Conservation (phyloP, 2,888 invertebrate species). For the Gisinianus flammeolus region DNA sequence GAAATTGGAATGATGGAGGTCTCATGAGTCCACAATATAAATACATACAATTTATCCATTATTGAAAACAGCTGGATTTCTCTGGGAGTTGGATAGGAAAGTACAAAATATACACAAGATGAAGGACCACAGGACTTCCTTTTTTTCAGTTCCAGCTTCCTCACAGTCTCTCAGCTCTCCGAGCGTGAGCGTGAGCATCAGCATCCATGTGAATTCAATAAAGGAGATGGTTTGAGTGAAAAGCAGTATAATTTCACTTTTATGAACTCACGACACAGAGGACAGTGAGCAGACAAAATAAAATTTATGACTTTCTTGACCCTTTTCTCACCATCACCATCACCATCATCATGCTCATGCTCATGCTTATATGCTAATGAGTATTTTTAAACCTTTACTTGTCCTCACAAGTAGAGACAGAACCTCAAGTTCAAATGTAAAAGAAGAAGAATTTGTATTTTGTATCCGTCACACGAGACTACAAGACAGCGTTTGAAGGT, state of each 20-base stretch:
- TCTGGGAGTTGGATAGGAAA: neutral
- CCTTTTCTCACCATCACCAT: slow-evolving; percentile 42
- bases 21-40: too few species aligned
- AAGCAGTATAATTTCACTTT: slow-evolving; percentile 42
- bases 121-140: neutral
- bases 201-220: neutral
- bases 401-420: too few species aligned
- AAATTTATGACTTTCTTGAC: slow-evolving; percentile 54
- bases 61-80: slow-evolving; percentile 33
- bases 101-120: too few species aligned
- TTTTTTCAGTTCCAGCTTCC: neutral
- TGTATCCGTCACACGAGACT: neutral
- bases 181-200: neutral
- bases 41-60: slow-evolving; percentile 37
- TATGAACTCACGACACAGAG: slow-evolving; percentile 28
- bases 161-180: neutral
- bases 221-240: slow-evolving; percentile 17
- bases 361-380: slow-evolving; percentile 29
- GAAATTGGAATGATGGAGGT: slow-evolving; percentile 33
- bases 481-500: too few species aligned
- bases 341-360: too few species aligned
- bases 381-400: slow-evolving; percentile 19
- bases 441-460: neutral
- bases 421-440: too few species aligned
- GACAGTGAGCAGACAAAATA: slow-evolving; percentile 32